Percentiles rank a stretch among this genome's conserved stretches.
These are phyloP conservation scores for Hormaphis cornu DNA, from an alignment of 1,140 invertebrate genomes.

Conservation along the genomic window DNA sequence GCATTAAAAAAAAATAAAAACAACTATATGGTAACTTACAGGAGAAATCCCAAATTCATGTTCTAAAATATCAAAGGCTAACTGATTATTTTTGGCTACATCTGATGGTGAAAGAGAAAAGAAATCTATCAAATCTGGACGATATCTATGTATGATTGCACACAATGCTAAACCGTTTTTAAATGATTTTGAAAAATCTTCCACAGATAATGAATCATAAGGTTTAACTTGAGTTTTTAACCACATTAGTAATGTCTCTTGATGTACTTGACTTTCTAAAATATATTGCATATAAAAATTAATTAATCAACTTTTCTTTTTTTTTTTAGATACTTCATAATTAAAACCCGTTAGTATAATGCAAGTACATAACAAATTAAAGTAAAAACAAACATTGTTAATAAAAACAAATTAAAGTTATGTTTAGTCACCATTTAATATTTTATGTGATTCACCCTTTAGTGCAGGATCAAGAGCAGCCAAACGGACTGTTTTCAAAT, in stretches of 20 bases:
- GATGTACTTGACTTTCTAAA: constrained; percentile 56
- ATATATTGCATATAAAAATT: constrained; percentile 26
- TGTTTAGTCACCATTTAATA: no score
- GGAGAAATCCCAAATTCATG: constrained; percentile 65
- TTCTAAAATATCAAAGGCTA: constrained; percentile 72
- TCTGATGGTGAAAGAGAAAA: constrained; percentile 55
- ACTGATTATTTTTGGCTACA: constrained; percentile 60
- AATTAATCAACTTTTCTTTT: neutral
- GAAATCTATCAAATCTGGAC: constrained; percentile 78
- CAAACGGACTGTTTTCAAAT: constrained; percentile 24
- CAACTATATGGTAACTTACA: constrained; percentile 46
- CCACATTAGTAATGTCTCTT: constrained; percentile 66
- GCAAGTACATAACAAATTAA: neutral
- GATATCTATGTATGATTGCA: constrained; percentile 74
- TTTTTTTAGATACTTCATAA: neutral
- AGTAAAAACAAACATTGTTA: neutral
- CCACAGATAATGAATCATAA: constrained; percentile 56
- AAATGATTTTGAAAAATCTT: constrained; percentile 62
- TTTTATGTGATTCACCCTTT: constrained; percentile 23
- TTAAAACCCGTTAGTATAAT: neutral
- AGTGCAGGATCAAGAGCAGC: constrained; percentile 3
- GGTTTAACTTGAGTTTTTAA: constrained; percentile 60
- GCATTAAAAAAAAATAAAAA: neutral
- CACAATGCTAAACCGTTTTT: constrained; percentile 67
- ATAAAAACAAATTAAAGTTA: neutral